Percentiles rank a stretch among this genome's conserved stretches.
Evolutionary conservation across 1,140 invertebrate species (phyloP).

Genomic region (Tetranychus urticae): DNA sequence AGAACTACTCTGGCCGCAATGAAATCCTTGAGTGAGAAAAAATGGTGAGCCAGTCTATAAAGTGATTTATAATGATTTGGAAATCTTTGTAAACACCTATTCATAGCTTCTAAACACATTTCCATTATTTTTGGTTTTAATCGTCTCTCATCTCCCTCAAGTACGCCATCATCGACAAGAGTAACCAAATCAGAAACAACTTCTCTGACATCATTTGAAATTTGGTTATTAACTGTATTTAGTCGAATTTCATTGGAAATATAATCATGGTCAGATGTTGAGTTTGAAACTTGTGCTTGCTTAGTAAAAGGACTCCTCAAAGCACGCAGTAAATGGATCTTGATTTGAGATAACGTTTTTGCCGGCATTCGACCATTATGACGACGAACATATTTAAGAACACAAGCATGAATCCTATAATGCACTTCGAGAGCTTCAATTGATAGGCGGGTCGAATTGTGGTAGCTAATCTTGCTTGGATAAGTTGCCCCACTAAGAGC

Average conservation of each 20-base stretch:
- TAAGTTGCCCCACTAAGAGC: constrained; percentile 56
- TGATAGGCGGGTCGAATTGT: constrained; percentile 48
- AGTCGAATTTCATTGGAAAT: background rate
- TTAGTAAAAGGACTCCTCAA: constrained; percentile 4
- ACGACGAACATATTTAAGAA: constrained; percentile 51
- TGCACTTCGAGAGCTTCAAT: constrained; percentile 62
- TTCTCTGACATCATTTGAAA: constrained; percentile 11
- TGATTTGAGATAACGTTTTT: constrained; percentile 1
- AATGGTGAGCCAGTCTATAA: constrained; percentile 61
- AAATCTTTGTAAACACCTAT: constrained; percentile 58
- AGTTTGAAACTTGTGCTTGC: background rate
- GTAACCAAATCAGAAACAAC: constrained; percentile 13
- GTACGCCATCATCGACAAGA: constrained; percentile 8
- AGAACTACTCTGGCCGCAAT: constrained; percentile 1
- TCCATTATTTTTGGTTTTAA: constrained; percentile 22
- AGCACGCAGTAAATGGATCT: constrained; percentile 1
- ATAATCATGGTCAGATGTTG: background rate
- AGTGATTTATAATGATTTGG: constrained; percentile 77
- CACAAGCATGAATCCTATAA: constrained; percentile 44
- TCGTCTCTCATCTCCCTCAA: constrained; percentile 3
- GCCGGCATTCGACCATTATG: background rate
- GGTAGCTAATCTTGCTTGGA: constrained; percentile 60
- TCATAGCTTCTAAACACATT: constrained; percentile 45
- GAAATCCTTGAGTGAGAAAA: constrained; percentile 37
- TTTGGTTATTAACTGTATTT: background rate